These are phyloP conservation scores for Telmatochromis sp. DNA, from an alignment of 2,113 vertebrate species.

Conservation along the genomic window DNA sequence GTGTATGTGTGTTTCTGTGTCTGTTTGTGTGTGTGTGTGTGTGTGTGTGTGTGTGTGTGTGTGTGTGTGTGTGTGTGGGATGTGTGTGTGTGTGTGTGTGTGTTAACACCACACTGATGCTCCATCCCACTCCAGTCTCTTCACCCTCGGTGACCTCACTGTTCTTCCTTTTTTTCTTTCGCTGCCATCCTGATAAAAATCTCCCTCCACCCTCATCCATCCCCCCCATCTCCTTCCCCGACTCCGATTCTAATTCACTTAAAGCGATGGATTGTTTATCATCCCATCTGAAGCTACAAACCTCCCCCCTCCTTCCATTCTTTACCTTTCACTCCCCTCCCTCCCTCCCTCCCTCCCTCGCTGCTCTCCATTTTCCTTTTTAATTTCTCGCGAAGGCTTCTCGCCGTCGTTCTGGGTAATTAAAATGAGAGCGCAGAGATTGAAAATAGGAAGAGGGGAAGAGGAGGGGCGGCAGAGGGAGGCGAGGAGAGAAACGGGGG, in stretches of 20 bases:
- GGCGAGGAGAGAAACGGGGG: neutral
- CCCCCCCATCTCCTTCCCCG: neutral
- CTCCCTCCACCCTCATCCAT: conserved; percentile 1
- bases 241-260: conserved; percentile 64
- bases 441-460: conserved; percentile 54
- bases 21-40: neutral
- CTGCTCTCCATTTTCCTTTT: conserved; percentile 51
- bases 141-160: conserved; percentile 52
- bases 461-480: neutral
- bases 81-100: neutral
- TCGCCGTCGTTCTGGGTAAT: conserved; percentile 74
- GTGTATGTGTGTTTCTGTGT: neutral
- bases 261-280: conserved; percentile 63
- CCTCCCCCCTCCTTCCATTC: neutral
- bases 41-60: neutral
- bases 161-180: neutral
- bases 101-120: neutral
- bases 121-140: conserved; percentile 11
- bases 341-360: neutral
- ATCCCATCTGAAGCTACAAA: conserved; percentile 40
- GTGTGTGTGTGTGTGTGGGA: no score
- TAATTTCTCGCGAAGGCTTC: conserved; percentile 64
- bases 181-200: conserved; percentile 49
- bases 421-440: conserved; percentile 72
- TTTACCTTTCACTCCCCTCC: conserved; percentile 2